Conservation (phyloP, 2,113 vertebrate genomes). For the Neolamprologus hecqui region DNA sequence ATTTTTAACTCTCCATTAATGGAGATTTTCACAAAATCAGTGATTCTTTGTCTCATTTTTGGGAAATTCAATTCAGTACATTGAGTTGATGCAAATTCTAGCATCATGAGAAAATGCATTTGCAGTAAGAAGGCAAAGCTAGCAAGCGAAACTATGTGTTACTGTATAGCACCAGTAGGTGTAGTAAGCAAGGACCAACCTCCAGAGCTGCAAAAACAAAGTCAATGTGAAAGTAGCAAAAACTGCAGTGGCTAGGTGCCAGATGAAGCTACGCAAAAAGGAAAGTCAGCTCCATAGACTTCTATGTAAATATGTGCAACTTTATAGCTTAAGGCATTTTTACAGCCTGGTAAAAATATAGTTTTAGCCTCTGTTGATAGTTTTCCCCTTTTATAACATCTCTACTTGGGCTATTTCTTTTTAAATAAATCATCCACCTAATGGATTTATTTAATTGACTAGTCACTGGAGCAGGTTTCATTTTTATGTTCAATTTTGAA, state of each 20-base stretch:
- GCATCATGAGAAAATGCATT: neutral
- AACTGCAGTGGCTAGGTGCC: neutral
- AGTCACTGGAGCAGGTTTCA: neutral
- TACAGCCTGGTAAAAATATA: neutral
- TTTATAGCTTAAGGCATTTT: neutral
- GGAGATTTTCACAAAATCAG: neutral
- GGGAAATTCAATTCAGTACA: neutral
- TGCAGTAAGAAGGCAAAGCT: neutral
- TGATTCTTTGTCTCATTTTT: neutral
- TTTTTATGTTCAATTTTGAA: neutral
- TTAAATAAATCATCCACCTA: neutral
- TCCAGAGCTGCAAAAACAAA: neutral
- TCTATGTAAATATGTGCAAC: neutral
- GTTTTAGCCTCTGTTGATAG: neutral
- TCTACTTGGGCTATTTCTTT: neutral
- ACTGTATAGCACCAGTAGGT: neutral
- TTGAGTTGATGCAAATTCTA: neutral
- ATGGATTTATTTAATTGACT: neutral
- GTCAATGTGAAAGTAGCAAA: neutral
- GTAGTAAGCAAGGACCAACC: neutral
- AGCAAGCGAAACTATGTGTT: neutral
- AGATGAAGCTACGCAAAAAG: neutral
- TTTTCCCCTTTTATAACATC: neutral
- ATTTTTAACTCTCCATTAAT: neutral
- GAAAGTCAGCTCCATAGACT: neutral